Evolutionary conservation across 2,113 vertebrate genomes (phyloP).

Genomic region (Bujurquina vittata): DNA sequence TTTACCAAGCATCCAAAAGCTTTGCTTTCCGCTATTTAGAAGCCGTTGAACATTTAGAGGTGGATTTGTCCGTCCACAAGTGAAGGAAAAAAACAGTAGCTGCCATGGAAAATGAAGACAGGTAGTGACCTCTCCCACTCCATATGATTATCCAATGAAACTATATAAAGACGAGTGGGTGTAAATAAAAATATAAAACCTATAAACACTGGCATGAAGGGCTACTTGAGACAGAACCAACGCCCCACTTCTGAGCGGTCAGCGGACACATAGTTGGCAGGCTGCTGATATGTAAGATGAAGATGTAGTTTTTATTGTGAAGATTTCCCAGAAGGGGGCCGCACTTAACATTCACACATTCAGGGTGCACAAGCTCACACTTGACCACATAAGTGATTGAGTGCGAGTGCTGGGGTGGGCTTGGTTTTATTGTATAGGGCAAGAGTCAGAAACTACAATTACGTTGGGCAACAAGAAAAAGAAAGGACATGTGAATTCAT

Average conservation of each 20-base stretch:
- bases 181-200: conserved; percentile 61
- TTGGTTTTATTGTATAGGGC: background rate
- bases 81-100: background rate
- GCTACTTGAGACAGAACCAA: conserved; percentile 65
- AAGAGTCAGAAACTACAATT: background rate
- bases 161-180: conserved; percentile 45
- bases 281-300: conserved; percentile 37
- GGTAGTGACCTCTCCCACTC: conserved; percentile 18
- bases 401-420: background rate
- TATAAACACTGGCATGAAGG: conserved; percentile 64
- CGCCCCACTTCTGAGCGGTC: conserved; percentile 33
- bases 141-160: conserved; percentile 39
- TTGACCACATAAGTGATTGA: background rate
- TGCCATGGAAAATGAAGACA: conserved; percentile 15
- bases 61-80: background rate
- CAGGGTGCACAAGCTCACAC: background rate
- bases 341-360: background rate
- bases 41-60: background rate
- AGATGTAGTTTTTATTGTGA: conserved; percentile 46
- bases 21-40: background rate
- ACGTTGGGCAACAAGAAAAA: background rate
- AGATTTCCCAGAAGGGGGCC: conserved; percentile 4
- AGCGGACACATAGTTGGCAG: conserved; percentile 45
- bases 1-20: background rate
- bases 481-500: background rate